Evolutionary conservation across 2,113 vertebrate species (phyloP).

Genomic region (Chaenogobius annularis): DNA sequence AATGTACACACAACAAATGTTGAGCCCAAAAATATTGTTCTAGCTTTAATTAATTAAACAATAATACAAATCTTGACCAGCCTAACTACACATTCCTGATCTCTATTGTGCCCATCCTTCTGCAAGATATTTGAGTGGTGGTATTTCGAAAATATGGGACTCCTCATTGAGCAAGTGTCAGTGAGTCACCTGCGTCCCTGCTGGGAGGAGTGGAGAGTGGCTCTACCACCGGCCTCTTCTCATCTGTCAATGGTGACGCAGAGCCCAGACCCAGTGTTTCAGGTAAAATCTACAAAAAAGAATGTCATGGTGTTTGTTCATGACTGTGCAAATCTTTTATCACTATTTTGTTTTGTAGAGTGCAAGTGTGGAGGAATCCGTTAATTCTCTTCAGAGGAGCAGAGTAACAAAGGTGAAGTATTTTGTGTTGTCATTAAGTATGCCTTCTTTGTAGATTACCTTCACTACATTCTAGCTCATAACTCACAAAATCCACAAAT

Average conservation of each 20-base stretch:
- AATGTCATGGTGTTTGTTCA: background rate
- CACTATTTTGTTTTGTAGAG: constrained; percentile 75
- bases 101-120: background rate
- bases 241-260: constrained; percentile 80
- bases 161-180: constrained; percentile 98
- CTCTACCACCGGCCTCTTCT: constrained; percentile 82
- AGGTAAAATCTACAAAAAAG: constrained; percentile 71
- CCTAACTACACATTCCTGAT: no score
- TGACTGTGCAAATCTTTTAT: background rate
- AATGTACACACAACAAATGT: no score
- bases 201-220: constrained; percentile 88
- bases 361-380: constrained; percentile 99
- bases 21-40: no score
- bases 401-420: constrained; percentile 95
- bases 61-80: no score
- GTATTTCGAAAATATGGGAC: constrained; percentile 98
- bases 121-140: constrained; percentile 98
- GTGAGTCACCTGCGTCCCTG: constrained; percentile 93
- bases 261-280: constrained; percentile 89
- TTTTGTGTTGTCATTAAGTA: background rate
- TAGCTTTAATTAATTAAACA: no score
- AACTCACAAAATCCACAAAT: no score
- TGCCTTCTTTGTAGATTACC: no score
- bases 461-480: no score
- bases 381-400: constrained; percentile 97